Evolutionary conservation across 2,113 vertebrate genomes (phyloP).

Genomic region (Neodon shergylaensis): DNA sequence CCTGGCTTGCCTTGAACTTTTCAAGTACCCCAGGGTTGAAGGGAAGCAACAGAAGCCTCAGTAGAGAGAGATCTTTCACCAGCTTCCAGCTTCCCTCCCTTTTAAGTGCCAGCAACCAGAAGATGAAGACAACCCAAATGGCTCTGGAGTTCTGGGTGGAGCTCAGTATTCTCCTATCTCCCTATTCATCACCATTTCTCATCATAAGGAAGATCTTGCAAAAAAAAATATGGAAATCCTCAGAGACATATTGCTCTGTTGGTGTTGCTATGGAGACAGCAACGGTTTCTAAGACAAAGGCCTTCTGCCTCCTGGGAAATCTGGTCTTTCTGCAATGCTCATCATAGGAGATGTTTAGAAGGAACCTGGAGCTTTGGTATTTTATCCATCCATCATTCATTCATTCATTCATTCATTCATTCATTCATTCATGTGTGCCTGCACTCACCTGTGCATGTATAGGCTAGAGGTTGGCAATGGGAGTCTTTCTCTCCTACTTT

Average conservation of each 20-base stretch:
- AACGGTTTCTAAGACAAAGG: constrained; percentile 74
- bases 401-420: too few species aligned
- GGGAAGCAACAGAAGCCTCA: not conserved
- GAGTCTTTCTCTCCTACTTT: not conserved
- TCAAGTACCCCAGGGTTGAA: not conserved
- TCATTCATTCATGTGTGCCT: not conserved
- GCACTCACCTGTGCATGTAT: too few species aligned
- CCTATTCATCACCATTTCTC: not conserved
- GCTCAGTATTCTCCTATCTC: not conserved
- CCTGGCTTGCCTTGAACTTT: not conserved
- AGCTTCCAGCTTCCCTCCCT: not conserved
- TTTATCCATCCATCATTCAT: not conserved
- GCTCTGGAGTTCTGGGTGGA: not conserved
- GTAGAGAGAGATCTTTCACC: not conserved
- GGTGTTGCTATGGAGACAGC: constrained; percentile 78
- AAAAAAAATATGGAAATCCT: constrained; percentile 53
- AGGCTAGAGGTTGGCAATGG: not conserved
- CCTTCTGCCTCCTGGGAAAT: constrained; percentile 64
- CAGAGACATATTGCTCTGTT: constrained; percentile 54
- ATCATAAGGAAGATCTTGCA: constrained; percentile 51
- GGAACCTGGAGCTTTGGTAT: constrained; percentile 19
- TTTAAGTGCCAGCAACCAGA: not conserved
- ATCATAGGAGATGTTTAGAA: constrained; percentile 38
- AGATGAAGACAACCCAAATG: not conserved
- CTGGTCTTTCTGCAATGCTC: constrained; percentile 43